A percentile compares a stretch with the other conserved stretches of the same genome.
Evolutionary conservation across 2,888 invertebrate species (phyloP).

Genomic region (Drosophila merina): DNA sequence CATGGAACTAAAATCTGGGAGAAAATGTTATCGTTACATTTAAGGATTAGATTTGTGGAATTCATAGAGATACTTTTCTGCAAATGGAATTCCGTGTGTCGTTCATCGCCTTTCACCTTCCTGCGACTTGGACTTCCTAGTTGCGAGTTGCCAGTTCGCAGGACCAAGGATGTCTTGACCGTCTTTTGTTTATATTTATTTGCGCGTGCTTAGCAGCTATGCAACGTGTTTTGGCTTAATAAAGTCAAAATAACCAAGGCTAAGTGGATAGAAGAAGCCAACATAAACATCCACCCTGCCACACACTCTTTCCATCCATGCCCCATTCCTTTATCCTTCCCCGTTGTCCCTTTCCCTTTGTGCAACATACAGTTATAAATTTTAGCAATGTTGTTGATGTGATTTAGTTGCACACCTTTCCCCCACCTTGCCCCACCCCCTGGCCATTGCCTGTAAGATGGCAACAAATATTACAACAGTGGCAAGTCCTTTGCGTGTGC

Average conservation of each 20-base stretch:
- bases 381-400: constrained; percentile 73
- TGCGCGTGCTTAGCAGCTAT: constrained; percentile 72
- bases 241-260: constrained; percentile 75
- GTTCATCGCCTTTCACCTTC: neutral
- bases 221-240: constrained; percentile 78
- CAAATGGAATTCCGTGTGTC: neutral
- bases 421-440: constrained; percentile 30
- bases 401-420: constrained; percentile 79
- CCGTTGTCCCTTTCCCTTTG: neutral
- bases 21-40: neutral
- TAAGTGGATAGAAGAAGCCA: constrained; percentile 72
- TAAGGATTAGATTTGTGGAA: constrained; percentile 1
- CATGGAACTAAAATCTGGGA: neutral
- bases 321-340: too few relatives aligned
- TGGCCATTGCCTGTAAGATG: constrained; percentile 76
- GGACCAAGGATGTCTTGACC: constrained; percentile 21
- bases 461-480: constrained; percentile 72
- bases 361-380: constrained; percentile 71
- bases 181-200: constrained; percentile 54
- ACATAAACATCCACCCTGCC: constrained; percentile 54
- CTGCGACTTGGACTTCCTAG: too few relatives aligned
- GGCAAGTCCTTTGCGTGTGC: constrained; percentile 31
- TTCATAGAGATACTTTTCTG: neutral
- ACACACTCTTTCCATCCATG: constrained; percentile 19
- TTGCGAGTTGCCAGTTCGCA: too few relatives aligned